These are phyloP conservation scores for Prorops nasuta DNA, from an alignment of 1,140 invertebrate genomes.

Conservation along the genomic window DNA sequence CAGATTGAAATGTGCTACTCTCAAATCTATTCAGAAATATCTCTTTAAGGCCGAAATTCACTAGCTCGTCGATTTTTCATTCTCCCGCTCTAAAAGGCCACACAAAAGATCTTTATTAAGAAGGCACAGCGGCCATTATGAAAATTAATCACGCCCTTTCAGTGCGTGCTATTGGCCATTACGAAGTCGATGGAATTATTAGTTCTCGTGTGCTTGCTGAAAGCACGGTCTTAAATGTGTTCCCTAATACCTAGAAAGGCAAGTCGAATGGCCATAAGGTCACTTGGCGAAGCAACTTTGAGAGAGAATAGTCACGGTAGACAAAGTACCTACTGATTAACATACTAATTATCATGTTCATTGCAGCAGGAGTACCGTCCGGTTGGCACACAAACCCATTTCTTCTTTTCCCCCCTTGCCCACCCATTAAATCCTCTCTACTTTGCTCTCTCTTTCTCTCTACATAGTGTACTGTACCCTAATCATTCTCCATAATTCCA, in stretches of 20 bases:
- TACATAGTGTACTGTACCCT: too few species aligned
- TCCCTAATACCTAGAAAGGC: slow-evolving; percentile 14
- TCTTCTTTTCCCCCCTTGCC: too few species aligned
- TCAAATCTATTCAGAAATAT: too few species aligned
- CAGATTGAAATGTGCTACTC: too few species aligned
- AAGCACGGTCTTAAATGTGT: slow-evolving; percentile 27
- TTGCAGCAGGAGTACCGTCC: slow-evolving; percentile 18
- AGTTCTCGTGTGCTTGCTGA: slow-evolving; percentile 17
- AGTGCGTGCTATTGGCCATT: slow-evolving; percentile 27
- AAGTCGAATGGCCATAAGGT: slow-evolving; percentile 16
- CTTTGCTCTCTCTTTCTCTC: too few species aligned
- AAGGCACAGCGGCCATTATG: slow-evolving; percentile 27
- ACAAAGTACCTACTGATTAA: slow-evolving; percentile 29
- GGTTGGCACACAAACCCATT: too few species aligned
- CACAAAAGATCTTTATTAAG: slow-evolving; percentile 12
- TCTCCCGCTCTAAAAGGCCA: neutral
- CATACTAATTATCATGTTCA: slow-evolving; percentile 37
- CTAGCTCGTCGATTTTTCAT: slow-evolving; percentile 7
- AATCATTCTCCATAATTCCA: too few species aligned
- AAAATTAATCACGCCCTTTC: slow-evolving; percentile 38
- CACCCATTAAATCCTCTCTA: too few species aligned
- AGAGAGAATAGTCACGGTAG: too few species aligned
- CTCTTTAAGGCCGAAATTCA: too few species aligned
- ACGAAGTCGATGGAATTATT: slow-evolving; percentile 16
- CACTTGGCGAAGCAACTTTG: slow-evolving; percentile 20